These are phyloP conservation scores for Agrotis ipsilon DNA, from an alignment of 2,888 invertebrate species.

Conservation along the genomic window DNA sequence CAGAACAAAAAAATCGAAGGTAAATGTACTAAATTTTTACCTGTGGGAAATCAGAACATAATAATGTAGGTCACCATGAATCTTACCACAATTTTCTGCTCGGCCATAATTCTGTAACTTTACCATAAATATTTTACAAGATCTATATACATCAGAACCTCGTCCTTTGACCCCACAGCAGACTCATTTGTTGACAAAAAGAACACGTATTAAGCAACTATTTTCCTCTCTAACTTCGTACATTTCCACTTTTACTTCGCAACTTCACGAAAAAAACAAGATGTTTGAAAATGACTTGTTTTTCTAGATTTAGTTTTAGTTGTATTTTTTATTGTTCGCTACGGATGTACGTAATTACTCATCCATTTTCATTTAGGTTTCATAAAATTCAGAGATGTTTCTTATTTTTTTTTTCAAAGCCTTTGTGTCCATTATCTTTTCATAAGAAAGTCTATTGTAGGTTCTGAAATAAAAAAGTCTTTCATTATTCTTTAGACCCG, in stretches of 20 bases:
- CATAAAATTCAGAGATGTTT: slow-evolving; percentile 4
- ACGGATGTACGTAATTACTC: slow-evolving; percentile 25
- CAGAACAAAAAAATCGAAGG: no score
- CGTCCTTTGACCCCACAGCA: slow-evolving; percentile 19
- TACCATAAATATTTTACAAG: background rate
- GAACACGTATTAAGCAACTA: slow-evolving; percentile 50
- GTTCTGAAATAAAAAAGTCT: slow-evolving; percentile 4
- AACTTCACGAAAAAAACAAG: slow-evolving; percentile 59
- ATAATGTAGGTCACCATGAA: no score
- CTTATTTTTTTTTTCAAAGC: background rate
- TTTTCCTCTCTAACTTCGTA: slow-evolving; percentile 49
- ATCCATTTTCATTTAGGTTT: slow-evolving; percentile 22
- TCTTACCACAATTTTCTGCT: no score
- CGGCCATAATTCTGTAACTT: background rate
- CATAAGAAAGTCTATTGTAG: background rate
- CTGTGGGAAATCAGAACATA: no score
- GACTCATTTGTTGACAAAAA: slow-evolving; percentile 45
- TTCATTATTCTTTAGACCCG: background rate
- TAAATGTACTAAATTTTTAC: no score
- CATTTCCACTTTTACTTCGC: slow-evolving; percentile 42
- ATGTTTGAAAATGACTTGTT: slow-evolving; percentile 59
- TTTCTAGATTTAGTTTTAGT: slow-evolving; percentile 33
- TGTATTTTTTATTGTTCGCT: slow-evolving; percentile 32
- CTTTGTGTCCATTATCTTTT: background rate
- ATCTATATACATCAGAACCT: background rate